phyloP scores from a whole-genome alignment of 2,113 vertebrate genomes.

The Morone saxatilis region DNA sequence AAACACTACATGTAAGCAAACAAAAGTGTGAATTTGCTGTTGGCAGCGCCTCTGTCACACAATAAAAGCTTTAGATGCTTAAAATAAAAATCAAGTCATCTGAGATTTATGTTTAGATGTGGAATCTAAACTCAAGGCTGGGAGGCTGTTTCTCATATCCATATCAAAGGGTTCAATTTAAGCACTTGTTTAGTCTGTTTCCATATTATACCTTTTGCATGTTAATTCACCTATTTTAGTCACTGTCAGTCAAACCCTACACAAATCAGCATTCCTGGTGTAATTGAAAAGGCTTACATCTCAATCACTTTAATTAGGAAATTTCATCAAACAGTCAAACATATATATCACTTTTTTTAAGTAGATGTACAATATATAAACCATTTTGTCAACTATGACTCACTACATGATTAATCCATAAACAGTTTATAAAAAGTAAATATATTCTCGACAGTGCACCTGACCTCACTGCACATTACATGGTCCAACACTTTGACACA shows the following conservation, averaged over 20 bases:
- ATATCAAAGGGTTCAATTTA: conserved; percentile 26
- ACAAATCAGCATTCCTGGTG: background rate
- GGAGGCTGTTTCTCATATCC: conserved; percentile 27
- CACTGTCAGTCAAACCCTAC: conserved; percentile 9
- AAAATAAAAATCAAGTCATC: conserved; percentile 45
- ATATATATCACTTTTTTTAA: no score
- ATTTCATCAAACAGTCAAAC: background rate
- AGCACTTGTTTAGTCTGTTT: conserved; percentile 7
- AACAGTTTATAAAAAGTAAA: no score
- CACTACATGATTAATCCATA: no score
- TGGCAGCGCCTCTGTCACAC: conserved; percentile 17
- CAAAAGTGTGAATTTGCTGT: conserved; percentile 42
- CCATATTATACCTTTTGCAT: conserved; percentile 9
- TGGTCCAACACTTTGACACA: no score
- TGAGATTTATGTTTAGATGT: conserved; percentile 34
- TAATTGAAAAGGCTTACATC: background rate
- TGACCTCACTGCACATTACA: no score
- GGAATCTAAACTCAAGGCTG: conserved; percentile 24
- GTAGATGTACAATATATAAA: background rate
- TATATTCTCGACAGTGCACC: no score
- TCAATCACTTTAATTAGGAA: conserved; percentile 15
- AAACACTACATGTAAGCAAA: conserved; percentile 35
- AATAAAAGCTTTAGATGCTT: conserved; percentile 33
- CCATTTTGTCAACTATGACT: background rate
- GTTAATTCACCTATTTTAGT: conserved; percentile 26